Conservation (phyloP, 2,888 invertebrate species). For the Aphodius granarius region DNA sequence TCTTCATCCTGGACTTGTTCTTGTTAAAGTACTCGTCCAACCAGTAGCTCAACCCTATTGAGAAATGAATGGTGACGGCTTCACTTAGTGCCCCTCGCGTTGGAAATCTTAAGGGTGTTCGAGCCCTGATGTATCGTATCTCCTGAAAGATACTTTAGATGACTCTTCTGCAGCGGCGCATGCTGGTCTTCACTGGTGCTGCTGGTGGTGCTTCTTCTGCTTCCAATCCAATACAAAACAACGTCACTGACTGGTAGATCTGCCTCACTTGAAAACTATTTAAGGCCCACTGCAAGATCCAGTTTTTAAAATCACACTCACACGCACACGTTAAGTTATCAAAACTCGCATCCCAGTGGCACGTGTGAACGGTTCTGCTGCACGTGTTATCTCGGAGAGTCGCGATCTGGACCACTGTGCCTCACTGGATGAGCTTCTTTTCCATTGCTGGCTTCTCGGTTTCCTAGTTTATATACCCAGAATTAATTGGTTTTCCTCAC, state of each 20-base stretch:
- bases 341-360: background rate
- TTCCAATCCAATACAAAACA: conserved; percentile 16
- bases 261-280: conserved; percentile 28
- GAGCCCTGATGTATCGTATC: background rate
- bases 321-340: conserved; percentile 4
- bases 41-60: conserved; percentile 1
- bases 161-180: background rate
- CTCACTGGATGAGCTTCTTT: background rate
- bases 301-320: conserved; percentile 24
- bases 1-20: conserved; percentile 20
- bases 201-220: background rate
- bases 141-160: background rate
- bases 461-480: background rate
- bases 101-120: background rate
- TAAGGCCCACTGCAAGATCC: conserved; percentile 22
- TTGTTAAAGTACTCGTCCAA: conserved; percentile 6
- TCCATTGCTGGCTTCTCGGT: background rate
- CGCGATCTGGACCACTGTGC: background rate
- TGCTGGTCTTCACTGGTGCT: background rate
- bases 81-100: background rate
- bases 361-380: background rate
- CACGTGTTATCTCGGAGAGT: background rate
- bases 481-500: background rate
- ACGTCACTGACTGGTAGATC: conserved; percentile 24
- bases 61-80: conserved; percentile 5